Base-by-base conservation (phyloP, 2,888 invertebrate genomes). In the Drosophila buzzatii region DNA sequence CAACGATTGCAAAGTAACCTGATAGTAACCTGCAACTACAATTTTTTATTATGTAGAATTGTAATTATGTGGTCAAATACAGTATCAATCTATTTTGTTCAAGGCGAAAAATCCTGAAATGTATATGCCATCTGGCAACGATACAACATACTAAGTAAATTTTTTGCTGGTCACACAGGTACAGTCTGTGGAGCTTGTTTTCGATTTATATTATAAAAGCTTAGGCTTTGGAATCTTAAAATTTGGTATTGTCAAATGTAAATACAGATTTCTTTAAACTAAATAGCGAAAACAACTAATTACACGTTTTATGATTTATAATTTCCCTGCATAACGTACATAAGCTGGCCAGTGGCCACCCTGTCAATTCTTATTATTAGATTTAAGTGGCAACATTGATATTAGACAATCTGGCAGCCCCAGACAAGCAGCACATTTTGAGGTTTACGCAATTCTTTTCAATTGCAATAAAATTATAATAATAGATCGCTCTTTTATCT, bases 391-490 rank as follows among this genome's bases (percentile, higher is more conserved):
- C 67, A 72, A 63, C 72, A n/a, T 53, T 7, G 1, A 7, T 20
- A 8, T 35, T 2, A n/a, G 7, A 9, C 18, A 23, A 35, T 76
- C 80, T 63, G 78, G 80, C 73, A 78, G n/a, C 14, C 9, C 63
- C 58, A 14, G 45, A 4, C n/a, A 14, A 35, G 45, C 82, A 84
- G 82, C 85, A 89, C 85, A 85, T 85, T 85, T 82, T 79, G 59
- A 91, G 92, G 92, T 92, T 92, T 92, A 92, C 92, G 92, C 92
- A 92, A 92, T 91, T 92, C 75, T 76, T 35, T 53, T 79, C 52
- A 58, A 66, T 62, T 66, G 55, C 47, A 62, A 47, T 66, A 53
- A 37, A 51, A 41, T 64, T 64, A 55, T 33, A 45, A 57, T 62
- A 63, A 49, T n/a, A 37, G 33, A 51, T 27, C 27, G 16, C 23